These are phyloP conservation scores for Andricus grossulariae DNA, from an alignment of 1,140 invertebrate species.

Conservation along the genomic window DNA sequence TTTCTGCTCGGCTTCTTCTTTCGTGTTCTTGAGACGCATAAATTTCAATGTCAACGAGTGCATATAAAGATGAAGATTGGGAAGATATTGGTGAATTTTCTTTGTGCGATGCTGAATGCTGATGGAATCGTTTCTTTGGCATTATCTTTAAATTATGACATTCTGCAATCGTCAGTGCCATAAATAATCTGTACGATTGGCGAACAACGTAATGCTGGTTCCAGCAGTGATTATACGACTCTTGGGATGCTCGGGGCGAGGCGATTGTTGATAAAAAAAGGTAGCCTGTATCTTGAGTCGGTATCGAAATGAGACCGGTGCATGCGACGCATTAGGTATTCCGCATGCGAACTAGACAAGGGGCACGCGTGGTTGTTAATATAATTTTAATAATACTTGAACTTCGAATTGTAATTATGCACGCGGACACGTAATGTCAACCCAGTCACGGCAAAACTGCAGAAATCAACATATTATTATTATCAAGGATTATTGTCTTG, in stretches of 20 bases:
- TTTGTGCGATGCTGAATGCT: slow-evolving; percentile 16
- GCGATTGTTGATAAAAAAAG: slow-evolving; percentile 66
- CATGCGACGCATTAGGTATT: slow-evolving; percentile 67
- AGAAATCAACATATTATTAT: too few relatives aligned
- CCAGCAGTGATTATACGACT: slow-evolving; percentile 39
- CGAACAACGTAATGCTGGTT: slow-evolving; percentile 22
- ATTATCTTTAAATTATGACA: slow-evolving; percentile 28
- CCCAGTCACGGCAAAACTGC: neutral
- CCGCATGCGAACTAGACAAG: slow-evolving; percentile 46
- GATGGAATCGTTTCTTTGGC: slow-evolving; percentile 13
- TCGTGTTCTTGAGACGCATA: slow-evolving; percentile 15
- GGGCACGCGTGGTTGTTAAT: slow-evolving; percentile 18
- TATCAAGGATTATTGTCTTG: too few relatives aligned
- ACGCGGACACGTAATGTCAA: slow-evolving; percentile 13
- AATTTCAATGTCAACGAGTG: neutral
- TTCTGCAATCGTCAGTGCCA: slow-evolving; percentile 13
- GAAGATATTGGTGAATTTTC: slow-evolving; percentile 19
- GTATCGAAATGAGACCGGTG: slow-evolving; percentile 58
- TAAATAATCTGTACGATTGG: slow-evolving; percentile 26
- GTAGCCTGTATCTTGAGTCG: slow-evolving; percentile 49
- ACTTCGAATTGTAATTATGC: slow-evolving; percentile 19
- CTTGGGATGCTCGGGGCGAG: slow-evolving; percentile 48
- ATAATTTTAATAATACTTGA: slow-evolving; percentile 24
- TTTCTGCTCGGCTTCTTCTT: slow-evolving; percentile 9
- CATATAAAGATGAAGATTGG: neutral